Percentiles rank a stretch among this genome's conserved stretches.
phyloP scores from a whole-genome alignment of 2,797 vertebrate genomes.

The Margarornis squamiger region DNA sequence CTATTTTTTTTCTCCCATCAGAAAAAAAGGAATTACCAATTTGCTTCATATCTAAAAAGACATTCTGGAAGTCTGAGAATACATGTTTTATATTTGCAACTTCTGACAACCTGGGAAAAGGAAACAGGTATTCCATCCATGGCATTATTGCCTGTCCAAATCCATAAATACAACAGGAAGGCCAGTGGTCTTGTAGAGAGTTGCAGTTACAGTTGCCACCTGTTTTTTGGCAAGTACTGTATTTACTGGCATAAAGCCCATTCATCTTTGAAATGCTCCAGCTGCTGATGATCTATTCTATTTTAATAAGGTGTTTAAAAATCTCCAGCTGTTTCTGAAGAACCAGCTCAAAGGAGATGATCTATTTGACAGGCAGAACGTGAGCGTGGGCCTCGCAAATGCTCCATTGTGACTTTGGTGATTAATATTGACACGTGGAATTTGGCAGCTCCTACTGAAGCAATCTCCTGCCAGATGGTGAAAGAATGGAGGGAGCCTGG shows the following conservation, averaged over 20 bases:
- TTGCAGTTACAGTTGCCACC: background rate
- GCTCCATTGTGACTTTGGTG: background rate
- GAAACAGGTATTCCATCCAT: background rate
- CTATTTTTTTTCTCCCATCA: background rate
- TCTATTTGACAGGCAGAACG: constrained; percentile 79
- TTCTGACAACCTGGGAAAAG: background rate
- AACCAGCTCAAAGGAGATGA: constrained; percentile 79
- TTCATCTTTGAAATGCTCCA: constrained; percentile 8
- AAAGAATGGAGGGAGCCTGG: background rate
- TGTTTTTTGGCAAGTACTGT: constrained; percentile 21
- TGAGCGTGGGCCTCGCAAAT: constrained; percentile 54
- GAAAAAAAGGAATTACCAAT: background rate
- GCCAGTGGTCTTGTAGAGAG: background rate
- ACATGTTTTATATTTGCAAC: background rate
- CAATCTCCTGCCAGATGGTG: constrained; percentile 33
- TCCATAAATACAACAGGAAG: background rate
- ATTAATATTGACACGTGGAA: constrained; percentile 44
- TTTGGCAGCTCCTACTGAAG: constrained; percentile 44
- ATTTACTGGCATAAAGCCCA: constrained; percentile 38
- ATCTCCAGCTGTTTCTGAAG: constrained; percentile 80
- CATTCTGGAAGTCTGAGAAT: background rate
- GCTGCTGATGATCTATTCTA: constrained; percentile 21
- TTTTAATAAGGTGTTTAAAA: constrained; percentile 83
- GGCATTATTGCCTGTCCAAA: background rate
- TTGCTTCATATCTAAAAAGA: background rate